These are phyloP conservation scores for human DNA, from an alignment of 2,113 vertebrate species.

Conservation along the genomic window GRCh38 chrX:107597001-107597500, in stretches of 20 bases:
- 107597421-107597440: constrained; percentile 83
- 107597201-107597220: background rate
- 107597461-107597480: constrained; percentile 97
- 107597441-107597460: constrained; percentile 93
- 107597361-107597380: constrained; percentile 91
- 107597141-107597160: background rate
- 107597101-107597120: background rate
- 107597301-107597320: constrained; percentile 91
- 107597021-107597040: background rate
- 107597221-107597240: background rate
- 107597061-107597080: background rate
- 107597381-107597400: constrained; percentile 88
- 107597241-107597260: background rate
- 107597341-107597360: constrained; percentile 87
- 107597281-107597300: constrained; percentile 62
- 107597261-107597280: background rate
- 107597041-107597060: background rate
- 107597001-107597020: background rate
- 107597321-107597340: constrained; percentile 94
- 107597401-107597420: constrained; percentile 84
- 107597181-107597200: background rate
- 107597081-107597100: background rate
- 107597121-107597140: background rate
- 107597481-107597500: constrained; percentile 93
- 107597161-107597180: background rate